These are phyloP conservation scores for Rousettus madagascariensis DNA, from an alignment of 2,797 vertebrate genomes.

Conservation along the genomic window DNA sequence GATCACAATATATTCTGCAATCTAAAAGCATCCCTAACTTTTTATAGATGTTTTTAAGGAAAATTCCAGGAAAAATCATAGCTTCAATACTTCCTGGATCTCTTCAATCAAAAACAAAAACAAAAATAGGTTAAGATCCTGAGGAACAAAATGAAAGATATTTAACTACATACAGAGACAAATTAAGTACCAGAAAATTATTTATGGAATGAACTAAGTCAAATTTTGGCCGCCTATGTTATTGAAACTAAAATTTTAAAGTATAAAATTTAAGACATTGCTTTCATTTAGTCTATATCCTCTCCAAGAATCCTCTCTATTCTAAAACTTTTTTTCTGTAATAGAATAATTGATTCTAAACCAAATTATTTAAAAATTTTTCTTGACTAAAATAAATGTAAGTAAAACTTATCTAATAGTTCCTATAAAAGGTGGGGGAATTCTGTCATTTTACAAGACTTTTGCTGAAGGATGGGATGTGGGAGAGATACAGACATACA, in stretches of 20 bases:
- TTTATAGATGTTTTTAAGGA: neutral
- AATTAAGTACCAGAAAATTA: neutral
- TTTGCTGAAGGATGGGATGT: neutral
- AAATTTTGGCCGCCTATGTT: neutral
- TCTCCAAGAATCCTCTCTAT: neutral
- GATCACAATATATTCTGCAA: neutral
- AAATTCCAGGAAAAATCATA: neutral
- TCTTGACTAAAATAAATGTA: constrained; percentile 2
- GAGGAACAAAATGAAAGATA: neutral
- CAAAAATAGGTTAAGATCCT: neutral
- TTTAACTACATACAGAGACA: neutral
- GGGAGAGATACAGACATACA: neutral
- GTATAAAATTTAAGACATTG: neutral
- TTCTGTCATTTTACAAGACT: neutral
- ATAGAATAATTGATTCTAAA: neutral
- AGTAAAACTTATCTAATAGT: neutral
- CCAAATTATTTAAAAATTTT: neutral
- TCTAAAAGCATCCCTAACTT: neutral
- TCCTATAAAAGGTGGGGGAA: neutral
- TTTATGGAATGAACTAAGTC: neutral
- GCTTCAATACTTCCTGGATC: neutral
- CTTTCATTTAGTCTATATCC: neutral
- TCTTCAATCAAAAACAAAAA: neutral
- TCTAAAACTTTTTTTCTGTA: neutral
- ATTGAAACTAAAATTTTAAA: constrained; percentile 15